Evolutionary conservation across 2,113 vertebrate species (phyloP), one percentile per base, ranked within the genome.

Genomic region (Cygnus atratus): DNA sequence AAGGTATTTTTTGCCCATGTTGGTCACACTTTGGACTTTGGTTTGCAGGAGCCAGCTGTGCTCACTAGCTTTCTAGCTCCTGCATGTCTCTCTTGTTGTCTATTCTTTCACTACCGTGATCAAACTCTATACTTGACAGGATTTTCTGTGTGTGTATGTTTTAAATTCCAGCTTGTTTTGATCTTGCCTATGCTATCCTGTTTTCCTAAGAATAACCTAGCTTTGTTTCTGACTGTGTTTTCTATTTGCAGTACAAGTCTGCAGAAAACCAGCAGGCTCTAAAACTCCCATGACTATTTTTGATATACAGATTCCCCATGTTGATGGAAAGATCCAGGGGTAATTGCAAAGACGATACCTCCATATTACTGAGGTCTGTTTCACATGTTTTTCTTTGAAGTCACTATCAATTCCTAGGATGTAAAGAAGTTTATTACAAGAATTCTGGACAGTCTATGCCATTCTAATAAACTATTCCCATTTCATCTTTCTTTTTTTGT

Each of bases 401-500:
- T 8, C 74, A 15, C 66, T 88, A 76, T 52, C 22, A 81, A 65
- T 63, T 94, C 48, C 59, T 92, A 63, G 31, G 61, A 84, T 35
- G 6, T 61, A 43, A 81, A 82, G 75, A 90, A 91, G 46, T 80
- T 95, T 81, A 68, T 65, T 88, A 74, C 10, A 3, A 73, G 84
- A 87, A 88, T 66, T 79, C 73, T 91, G 90, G 88, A 62, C 46
- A 5, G 13, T 58, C 33, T 71, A 88, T 76, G 82, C 31, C 33
- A 50, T 79, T 84, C 41, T 76, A 88, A 91, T 75, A 93, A 91
- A 94, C 58, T 90, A 75, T 88, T 92, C 72, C 43, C 46, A 8
- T 67, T 96, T 90, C 29, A 54, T 93, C 50, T 95, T 65, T 95
- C 18, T 44, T 90, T 95, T 44, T 95, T 92, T 94, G 93, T 92